Base-by-base conservation (phyloP, 2,888 invertebrate species). In the Philaethria dido region DNA sequence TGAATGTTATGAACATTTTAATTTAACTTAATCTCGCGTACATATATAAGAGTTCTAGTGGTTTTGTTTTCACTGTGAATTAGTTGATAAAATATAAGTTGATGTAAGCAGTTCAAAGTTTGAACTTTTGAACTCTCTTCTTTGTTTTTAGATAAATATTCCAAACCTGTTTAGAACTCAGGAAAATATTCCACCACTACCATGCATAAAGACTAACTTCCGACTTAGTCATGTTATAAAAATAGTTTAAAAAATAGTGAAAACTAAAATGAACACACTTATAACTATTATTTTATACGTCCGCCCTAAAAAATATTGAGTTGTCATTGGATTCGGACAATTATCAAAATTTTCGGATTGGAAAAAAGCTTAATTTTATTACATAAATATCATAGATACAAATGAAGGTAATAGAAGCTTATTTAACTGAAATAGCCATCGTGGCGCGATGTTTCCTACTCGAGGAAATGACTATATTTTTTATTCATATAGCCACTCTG, bases 121-220 rank as follows among this genome's bases (percentile, higher is more conserved):
- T 6, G 5, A 36, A 62, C 11, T 62, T 59, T 59, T 59, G 9
- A 29, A 29, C 25, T 59, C 42, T 16, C 59, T 45, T 6, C 16
- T 3, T 25, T 60, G 45, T 60, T 45, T 13, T 45, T 42, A 62
- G 33, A 62, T 62, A n/a, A 61, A 61, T 62, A 22, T 48, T 45
- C 13, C 8, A 29, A 3, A 45, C 22, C 22, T 57, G 22, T 13
- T 57, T 42, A 22, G 20, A 55, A 42, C 22, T 57, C 9, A 4
- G 57, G 29, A 8, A 22, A 4, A 9, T 25, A 14, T 48, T 48
- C 0, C 2, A 48, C 25, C 25, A 25, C 48, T 48, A 25, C n/a
- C 25, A n/a, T n/a, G 8, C 25, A 22, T 22, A 48, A 6, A 14
- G 0, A 25, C 8, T 8, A 48, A 48, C 2, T 48, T 48, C 6